Conservation (phyloP, 2,797 vertebrate genomes). For the Chaenodraco wilsoni region DNA sequence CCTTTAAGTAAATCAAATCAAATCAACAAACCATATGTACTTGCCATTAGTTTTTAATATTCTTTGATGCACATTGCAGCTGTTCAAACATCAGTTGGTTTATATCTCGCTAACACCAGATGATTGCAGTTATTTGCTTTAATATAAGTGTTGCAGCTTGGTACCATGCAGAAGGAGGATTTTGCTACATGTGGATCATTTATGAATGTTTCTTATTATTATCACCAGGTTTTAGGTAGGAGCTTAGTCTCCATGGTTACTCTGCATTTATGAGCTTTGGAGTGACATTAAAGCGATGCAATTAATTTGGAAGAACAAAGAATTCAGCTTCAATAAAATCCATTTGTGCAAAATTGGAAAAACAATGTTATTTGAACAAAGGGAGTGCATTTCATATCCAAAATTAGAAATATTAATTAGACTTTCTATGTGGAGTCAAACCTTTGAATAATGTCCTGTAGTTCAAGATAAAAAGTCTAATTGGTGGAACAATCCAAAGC, state of each 20-base stretch:
- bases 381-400: constrained; percentile 33
- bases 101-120: background rate
- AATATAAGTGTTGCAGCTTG: constrained; percentile 6
- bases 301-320: constrained; percentile 60
- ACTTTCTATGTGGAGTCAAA: constrained; percentile 11
- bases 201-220: constrained; percentile 38
- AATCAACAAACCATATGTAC: background rate
- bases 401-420: constrained; percentile 43
- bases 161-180: background rate
- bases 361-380: constrained; percentile 40
- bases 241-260: constrained; percentile 63
- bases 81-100: background rate
- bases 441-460: constrained; percentile 8
- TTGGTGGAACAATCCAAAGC: background rate
- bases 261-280: constrained; percentile 39
- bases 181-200: constrained; percentile 18
- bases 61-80: background rate
- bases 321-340: constrained; percentile 32
- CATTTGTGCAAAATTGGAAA: constrained; percentile 26
- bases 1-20: background rate
- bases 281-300: constrained; percentile 55
- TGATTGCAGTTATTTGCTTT: background rate
- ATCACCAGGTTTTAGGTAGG: constrained; percentile 43
- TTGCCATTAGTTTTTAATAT: background rate
- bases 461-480: constrained; percentile 20